A percentile compares a stretch with the other conserved stretches of the same genome.
These are phyloP conservation scores for Zingel zingel DNA, from an alignment of 2,113 vertebrate species.

Conservation along the genomic window DNA sequence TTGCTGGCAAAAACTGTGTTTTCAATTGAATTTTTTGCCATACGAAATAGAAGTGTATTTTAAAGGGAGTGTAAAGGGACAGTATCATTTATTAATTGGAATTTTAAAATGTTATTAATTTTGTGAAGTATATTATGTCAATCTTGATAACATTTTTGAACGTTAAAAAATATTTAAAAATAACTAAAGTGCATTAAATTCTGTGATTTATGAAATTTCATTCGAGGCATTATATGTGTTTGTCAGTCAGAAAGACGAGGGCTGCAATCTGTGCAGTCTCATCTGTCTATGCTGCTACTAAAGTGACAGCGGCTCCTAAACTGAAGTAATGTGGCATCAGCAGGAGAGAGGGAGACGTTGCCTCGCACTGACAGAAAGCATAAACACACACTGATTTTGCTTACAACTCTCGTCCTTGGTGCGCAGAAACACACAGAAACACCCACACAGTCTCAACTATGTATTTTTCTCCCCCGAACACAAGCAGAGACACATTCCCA, in stretches of 20 bases:
- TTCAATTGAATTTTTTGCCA: neutral
- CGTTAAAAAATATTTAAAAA: neutral
- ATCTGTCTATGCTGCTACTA: constrained; percentile 33
- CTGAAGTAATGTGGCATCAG: constrained; percentile 62
- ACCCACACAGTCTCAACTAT: constrained; percentile 35
- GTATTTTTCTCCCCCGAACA: constrained; percentile 45
- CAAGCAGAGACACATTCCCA: constrained; percentile 17
- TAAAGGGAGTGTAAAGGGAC: neutral
- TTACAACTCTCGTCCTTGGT: constrained; percentile 47
- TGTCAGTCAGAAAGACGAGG: constrained; percentile 13
- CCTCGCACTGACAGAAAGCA: constrained; percentile 69
- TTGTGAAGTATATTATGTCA: neutral
- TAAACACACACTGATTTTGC: constrained; percentile 79
- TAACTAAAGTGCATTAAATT: neutral
- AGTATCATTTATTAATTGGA: neutral
- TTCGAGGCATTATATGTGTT: constrained; percentile 11
- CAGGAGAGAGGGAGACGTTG: constrained; percentile 49
- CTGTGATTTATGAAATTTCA: neutral
- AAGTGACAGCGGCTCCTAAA: constrained; percentile 69
- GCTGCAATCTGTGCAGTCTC: constrained; percentile 55
- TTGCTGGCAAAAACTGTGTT: neutral
- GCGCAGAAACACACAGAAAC: constrained; percentile 50
- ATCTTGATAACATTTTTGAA: neutral
- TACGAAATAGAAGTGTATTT: neutral
- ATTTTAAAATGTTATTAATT: neutral